These are phyloP conservation scores for Aproaerema taeniolella DNA, from an alignment of 2,888 invertebrate species.

Conservation along the genomic window DNA sequence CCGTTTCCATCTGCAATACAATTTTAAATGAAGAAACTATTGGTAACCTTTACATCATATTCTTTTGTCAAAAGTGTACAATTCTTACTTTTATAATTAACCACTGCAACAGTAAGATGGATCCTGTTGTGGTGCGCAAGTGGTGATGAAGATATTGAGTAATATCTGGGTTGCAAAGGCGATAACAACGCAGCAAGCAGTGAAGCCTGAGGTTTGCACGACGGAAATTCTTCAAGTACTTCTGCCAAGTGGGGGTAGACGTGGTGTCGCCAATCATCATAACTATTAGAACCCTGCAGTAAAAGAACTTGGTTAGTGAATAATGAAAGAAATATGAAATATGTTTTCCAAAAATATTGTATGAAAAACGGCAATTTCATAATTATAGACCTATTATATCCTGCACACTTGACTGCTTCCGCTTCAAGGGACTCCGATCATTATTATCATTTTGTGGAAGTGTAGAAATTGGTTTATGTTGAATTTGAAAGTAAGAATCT, in stretches of 20 bases:
- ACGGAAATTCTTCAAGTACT: slow-evolving; percentile 91
- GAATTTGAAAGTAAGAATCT: too few species aligned
- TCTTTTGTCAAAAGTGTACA: too few species aligned
- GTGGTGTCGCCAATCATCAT: slow-evolving; percentile 95
- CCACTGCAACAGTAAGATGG: slow-evolving; percentile 94
- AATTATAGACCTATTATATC: too few species aligned
- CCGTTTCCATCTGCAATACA: slow-evolving; percentile 82
- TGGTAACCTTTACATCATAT: neutral
- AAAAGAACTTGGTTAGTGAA: slow-evolving; percentile 1
- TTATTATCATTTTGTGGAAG: too few species aligned
- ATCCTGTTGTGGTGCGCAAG: slow-evolving; percentile 84
- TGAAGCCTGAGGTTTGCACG: slow-evolving; percentile 88
- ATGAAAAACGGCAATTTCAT: too few species aligned
- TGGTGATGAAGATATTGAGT: slow-evolving; percentile 95
- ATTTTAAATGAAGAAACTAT: too few species aligned
- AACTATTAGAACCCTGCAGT: slow-evolving; percentile 87
- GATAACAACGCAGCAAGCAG: slow-evolving; percentile 89
- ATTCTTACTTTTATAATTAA: slow-evolving; percentile 86
- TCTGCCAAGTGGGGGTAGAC: slow-evolving; percentile 91
- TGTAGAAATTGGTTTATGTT: neutral
- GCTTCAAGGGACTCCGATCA: too few species aligned
- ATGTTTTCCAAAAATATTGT: neutral
- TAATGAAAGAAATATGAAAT: neutral
- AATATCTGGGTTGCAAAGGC: slow-evolving; percentile 92
- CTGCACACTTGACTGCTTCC: too few species aligned